phyloP scores from a whole-genome alignment of 1,140 invertebrate species.

The Sinonovacula constricta region DNA sequence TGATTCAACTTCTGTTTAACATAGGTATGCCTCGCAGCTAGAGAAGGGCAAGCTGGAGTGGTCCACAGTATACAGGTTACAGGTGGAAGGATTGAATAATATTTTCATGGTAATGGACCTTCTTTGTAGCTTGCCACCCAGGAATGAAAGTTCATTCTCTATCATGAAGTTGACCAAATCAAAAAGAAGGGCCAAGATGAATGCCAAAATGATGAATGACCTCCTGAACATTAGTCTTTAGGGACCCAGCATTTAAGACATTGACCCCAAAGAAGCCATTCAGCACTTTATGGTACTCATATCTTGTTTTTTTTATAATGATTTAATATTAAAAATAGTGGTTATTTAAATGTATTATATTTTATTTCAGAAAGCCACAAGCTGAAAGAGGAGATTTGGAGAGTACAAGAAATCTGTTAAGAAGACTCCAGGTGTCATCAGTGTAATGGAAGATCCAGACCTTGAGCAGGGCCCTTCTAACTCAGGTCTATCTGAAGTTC shows the following conservation, averaged over 20 bases:
- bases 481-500: neutral
- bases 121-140: slow-evolving; percentile 10
- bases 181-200: slow-evolving; percentile 26
- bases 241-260: neutral
- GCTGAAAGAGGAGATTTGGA: slow-evolving; percentile 4
- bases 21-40: slow-evolving; percentile 21
- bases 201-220: slow-evolving; percentile 10
- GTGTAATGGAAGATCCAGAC: slow-evolving; percentile 2
- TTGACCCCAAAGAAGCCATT: slow-evolving; percentile 19
- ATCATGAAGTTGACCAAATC: slow-evolving; percentile 23
- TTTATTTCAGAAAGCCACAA: slow-evolving; percentile 6
- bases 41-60: slow-evolving; percentile 4
- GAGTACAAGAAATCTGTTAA: slow-evolving; percentile 8
- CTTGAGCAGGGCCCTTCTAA: slow-evolving; percentile 7
- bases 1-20: slow-evolving; percentile 10
- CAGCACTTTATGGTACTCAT: slow-evolving; percentile 4
- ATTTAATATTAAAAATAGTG: neutral
- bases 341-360: neutral
- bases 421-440: slow-evolving; percentile 8
- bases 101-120: slow-evolving; percentile 14
- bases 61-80: neutral
- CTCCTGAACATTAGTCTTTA: neutral
- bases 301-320: neutral
- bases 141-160: slow-evolving; percentile 20
- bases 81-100: neutral